These are phyloP conservation scores for Corynorhinus townsendii DNA, from an alignment of 2,113 vertebrate species.

Conservation along the genomic window DNA sequence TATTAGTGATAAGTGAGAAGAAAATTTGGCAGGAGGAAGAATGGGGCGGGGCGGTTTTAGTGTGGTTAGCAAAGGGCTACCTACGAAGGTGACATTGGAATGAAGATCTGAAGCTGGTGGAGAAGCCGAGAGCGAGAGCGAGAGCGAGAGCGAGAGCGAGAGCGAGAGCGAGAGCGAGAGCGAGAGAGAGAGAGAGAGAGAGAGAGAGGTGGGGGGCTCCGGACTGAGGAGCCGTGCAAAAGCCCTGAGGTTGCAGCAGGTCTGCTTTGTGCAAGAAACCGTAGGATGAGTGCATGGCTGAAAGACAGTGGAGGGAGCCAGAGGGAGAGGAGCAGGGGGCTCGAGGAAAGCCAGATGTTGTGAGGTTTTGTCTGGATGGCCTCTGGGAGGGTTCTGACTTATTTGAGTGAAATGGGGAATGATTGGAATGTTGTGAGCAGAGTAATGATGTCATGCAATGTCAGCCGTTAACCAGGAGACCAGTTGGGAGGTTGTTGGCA, in stretches of 20 bases:
- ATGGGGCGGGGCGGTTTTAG: background rate
- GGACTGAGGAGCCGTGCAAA: background rate
- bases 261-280: background rate
- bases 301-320: background rate
- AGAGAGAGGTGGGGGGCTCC: background rate
- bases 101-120: background rate
- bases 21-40: background rate
- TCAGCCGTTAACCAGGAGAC: background rate
- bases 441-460: background rate
- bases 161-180: too few species aligned
- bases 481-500: background rate
- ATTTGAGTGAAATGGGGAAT: background rate
- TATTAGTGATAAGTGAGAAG: background rate
- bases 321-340: background rate
- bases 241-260: background rate
- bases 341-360: background rate
- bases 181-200: background rate
- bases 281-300: background rate
- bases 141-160: background rate
- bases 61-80: background rate
- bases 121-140: background rate
- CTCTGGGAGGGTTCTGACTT: background rate
- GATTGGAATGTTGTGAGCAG: background rate
- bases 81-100: background rate
- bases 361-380: background rate